Base-by-base conservation (phyloP, 2,113 vertebrate genomes). In the Lasiurus cinereus region DNA sequence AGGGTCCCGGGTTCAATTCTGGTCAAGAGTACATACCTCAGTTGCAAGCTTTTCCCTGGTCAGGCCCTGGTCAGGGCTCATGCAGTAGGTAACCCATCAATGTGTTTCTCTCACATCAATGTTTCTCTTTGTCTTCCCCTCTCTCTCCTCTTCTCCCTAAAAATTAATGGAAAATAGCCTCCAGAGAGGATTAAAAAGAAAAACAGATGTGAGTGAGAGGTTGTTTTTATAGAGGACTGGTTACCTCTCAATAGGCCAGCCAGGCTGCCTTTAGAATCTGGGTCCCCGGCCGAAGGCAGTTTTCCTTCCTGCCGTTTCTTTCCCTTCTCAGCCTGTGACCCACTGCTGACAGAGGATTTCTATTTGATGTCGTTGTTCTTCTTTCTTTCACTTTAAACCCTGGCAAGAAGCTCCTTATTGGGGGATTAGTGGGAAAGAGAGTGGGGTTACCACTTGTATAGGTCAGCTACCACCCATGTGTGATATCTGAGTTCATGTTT, bases 361-460 rank as follows among this genome's bases (percentile, higher is more conserved):
- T 79, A 82, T 84, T 77, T 43, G 31, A 59, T 12, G 1, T 19
- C 24, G 2, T 54, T 73, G 5, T 82, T 74, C 62, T 0, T 50
- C 90, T 89, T 83, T 64, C 48, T 62, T 84, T 73, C 64, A 15
- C 50, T 70, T 29, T 92, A 87, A 15, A 91, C 22, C 31, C 52
- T 39, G 54, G 84, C 8, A 56, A 31, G 31, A 83, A 31, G 64
- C 73, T 76, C 46, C 73, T n/a, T 48, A 11, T 19, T 69, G 19
- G 15, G 54, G 9, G 11, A 19, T 77, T 83, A 50, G 7, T 50
- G 46, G 72, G n/a, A 50, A 77, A 70, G n/a, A 77, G 31, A 54
- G 16, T 10, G 2, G 24, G 7, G 8, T n/a, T 39, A 8, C 50
- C 69, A 36, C 27, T 77, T 79, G 8, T 39, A 2, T 88, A 24